Conservation (phyloP, 2,113 vertebrate genomes). For the Boulengeromyrus knoepffleri region DNA sequence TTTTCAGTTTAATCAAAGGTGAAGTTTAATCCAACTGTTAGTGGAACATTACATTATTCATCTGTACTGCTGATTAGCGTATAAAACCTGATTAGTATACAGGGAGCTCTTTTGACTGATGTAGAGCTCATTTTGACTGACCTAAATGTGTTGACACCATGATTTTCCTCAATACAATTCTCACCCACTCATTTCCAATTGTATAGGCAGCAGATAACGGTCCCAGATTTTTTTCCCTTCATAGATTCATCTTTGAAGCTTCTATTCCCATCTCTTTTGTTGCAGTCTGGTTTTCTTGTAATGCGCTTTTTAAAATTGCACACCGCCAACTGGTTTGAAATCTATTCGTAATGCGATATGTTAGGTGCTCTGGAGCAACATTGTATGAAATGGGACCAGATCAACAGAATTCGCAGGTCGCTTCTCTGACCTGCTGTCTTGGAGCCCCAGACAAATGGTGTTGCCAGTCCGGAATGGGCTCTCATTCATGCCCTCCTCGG, state of each 20-base stretch:
- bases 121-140: not conserved
- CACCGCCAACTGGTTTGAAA: not conserved
- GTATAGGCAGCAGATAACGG: not conserved
- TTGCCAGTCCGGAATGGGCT: conserved; percentile 39
- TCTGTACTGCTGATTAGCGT: not conserved
- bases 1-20: not conserved
- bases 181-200: not conserved
- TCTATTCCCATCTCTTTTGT: not conserved
- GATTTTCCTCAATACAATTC: not conserved
- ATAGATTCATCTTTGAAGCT: not conserved
- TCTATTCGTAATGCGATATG: not conserved
- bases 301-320: not conserved
- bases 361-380: not conserved
- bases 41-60: not conserved
- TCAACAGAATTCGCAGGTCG: not conserved
- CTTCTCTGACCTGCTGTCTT: conserved; percentile 69
- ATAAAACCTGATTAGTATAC: not conserved
- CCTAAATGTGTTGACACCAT: not conserved
- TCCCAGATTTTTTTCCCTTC: not conserved
- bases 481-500: not conserved
- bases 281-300: not conserved
- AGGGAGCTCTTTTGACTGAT: not conserved
- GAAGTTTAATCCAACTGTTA: not conserved
- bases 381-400: not conserved
- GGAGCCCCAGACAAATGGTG: conserved; percentile 67